These are phyloP conservation scores for Propithecus coquereli DNA, from an alignment of 2,113 vertebrate genomes.

Conservation along the genomic window DNA sequence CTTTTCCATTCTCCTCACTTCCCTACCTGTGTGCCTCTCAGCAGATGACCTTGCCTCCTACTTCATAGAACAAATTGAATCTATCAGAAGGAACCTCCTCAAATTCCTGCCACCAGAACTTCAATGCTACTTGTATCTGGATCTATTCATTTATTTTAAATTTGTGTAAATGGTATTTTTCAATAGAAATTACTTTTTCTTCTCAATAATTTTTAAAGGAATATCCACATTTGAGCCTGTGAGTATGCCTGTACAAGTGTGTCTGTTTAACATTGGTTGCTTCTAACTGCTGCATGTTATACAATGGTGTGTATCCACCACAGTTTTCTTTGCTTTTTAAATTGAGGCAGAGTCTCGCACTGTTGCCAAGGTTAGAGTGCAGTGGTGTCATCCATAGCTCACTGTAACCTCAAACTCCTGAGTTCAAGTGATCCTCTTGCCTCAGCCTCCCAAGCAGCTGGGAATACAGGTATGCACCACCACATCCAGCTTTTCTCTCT, in stretches of 20 bases:
- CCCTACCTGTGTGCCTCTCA: neutral
- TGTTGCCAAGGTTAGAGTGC: no score
- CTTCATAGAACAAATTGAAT: neutral
- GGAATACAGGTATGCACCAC: no score
- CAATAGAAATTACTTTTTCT: neutral
- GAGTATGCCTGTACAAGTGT: neutral
- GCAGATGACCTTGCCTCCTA: neutral
- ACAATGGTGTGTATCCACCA: neutral
- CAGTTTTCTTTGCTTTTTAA: no score
- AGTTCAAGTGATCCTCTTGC: no score
- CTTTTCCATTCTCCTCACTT: constrained; percentile 2
- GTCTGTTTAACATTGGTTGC: neutral
- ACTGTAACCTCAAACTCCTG: no score
- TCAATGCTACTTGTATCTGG: neutral
- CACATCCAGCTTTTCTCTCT: no score
- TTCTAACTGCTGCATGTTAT: neutral
- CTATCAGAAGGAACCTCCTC: neutral
- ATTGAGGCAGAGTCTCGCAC: no score
- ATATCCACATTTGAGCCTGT: neutral
- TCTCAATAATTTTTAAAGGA: neutral
- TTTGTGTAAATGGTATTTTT: neutral
- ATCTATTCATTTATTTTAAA: neutral
- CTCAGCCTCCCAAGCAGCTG: no score
- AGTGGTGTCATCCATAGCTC: no score
- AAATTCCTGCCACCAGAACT: neutral